Conservation (phyloP, 2,113 vertebrate species). For the Grantiella picta region DNA sequence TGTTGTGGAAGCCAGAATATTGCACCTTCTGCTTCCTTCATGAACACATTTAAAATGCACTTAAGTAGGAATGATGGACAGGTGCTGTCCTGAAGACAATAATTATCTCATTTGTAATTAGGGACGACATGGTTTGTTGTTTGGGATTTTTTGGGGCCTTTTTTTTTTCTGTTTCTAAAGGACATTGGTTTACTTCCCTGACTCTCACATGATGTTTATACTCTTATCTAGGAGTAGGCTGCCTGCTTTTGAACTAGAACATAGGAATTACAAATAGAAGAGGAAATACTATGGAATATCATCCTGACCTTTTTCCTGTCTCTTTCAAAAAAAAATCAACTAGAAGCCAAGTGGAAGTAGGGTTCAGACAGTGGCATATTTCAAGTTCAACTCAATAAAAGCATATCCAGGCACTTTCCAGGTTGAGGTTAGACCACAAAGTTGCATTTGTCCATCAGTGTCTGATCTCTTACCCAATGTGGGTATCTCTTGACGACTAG, state of each 20-base stretch:
- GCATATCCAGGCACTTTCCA: background rate
- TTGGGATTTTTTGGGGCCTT: background rate
- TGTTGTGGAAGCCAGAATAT: background rate
- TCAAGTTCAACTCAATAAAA: background rate
- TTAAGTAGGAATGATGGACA: background rate
- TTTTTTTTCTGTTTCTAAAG: background rate
- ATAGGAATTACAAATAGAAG: background rate
- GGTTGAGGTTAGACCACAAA: background rate
- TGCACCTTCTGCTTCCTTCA: background rate
- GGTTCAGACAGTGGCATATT: background rate
- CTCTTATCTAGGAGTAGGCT: background rate
- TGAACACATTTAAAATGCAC: background rate
- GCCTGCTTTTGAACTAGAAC: background rate
- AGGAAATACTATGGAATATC: background rate
- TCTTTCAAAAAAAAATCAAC: background rate
- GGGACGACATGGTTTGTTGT: background rate
- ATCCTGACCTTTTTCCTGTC: background rate
- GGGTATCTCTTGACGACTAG: background rate
- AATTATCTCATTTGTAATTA: background rate
- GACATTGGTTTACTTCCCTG: background rate
- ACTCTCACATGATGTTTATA: background rate
- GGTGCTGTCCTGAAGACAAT: background rate
- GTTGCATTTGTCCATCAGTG: background rate
- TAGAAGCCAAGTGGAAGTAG: background rate
- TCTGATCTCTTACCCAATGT: background rate